Base-by-base conservation (phyloP, 2,797 vertebrate species). In the Uromys caudimaculatus region DNA sequence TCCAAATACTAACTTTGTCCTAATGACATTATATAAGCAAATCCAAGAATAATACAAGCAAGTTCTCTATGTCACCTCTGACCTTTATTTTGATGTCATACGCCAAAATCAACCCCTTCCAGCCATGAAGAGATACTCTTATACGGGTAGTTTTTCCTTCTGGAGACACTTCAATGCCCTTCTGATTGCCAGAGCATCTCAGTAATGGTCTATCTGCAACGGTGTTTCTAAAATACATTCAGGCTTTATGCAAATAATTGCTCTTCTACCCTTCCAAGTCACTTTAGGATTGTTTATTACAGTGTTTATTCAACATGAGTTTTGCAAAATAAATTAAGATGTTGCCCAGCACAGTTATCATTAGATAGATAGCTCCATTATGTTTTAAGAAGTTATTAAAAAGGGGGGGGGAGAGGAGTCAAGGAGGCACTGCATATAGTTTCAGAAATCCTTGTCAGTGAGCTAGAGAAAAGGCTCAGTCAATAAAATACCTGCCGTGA, bases 11-110 rank as follows among this genome's bases (percentile, higher is more conserved):
- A 93, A 91, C 91, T 97, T 94, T 11, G 90, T 98, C 94, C 87
- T 41, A n/a, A 95, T 95, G 79, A n/a, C 89, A 85, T 97, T 97
- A 98, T 97, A 97, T 89, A 98, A 98, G 97, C 76, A 98, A 98
- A 98, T 77, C 56, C 27, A 96, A 97, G 98, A 97, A 91, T 89
- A 97, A 97, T 97, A 96, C 92, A 98, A 98, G 98, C 93, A 62
- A 97, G 90, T 96, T 98, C 96, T 97, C 97, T 98, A 97, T 97
- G 97, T 98, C 96, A 97, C 97, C 97, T 98, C 98, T 98, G 95
- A 97, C 96, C 95, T 97, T 96, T 92, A 88, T n/a, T 64, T 84
- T 96, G 97, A 95, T 95, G 97, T 97, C 93, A 97, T 92, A 97
- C 90, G 52, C 88, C 44, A 32, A 64, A 93, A 9, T 89, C 92